Base-by-base conservation (phyloP, 2,797 vertebrate species). In the Mergus octosetaceus region DNA sequence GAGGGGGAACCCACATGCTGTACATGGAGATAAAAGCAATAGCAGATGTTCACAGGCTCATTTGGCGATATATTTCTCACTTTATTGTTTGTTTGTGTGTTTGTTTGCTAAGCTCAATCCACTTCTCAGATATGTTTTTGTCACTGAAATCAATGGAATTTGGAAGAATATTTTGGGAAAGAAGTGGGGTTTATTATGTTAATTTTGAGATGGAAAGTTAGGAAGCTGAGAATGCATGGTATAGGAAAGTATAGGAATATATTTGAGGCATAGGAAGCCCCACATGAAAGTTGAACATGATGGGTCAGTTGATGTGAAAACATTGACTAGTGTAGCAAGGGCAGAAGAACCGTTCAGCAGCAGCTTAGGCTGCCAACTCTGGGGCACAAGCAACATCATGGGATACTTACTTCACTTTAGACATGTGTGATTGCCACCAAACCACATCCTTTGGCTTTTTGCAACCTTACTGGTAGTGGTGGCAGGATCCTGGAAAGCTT, bases 371-470 rank as follows among this genome's bases (percentile, higher is more conserved):
- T 92, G 64, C 47, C 30, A 39, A 9, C n/a, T 73, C 41, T 51
- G 61, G 45, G 60, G 39, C 39, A 68, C 11, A 62, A n/a, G 25
- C 32, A 94, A 11, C 21, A 53, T 41, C 49, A 41, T 1, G 4
- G 54, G 56, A 78, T 11, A 49, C 3, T 64, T 68, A 64, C 38
- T 22, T 89, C 8, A 2, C 8, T 74, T 65, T 71, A 57, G 47
- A 89, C 75, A 20, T 1, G 14, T 11, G 11, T 65, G 13, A 79
- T 62, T 36, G 36, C 38, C 5, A 7, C 65, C 61, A 92, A 87
- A 49, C 71, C 89, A 90, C 84, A 91, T 81, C 74, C 83, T 92
- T 83, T 43, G 30, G 9, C 58, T 94, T 90, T 90, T 85, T 86
- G 25, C 54, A 94, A 30, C n/a, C 11, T 72, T 86, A 45, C 22